phyloP scores from a whole-genome alignment of 2,888 invertebrate species.

The Chromoteleia sp. region DNA sequence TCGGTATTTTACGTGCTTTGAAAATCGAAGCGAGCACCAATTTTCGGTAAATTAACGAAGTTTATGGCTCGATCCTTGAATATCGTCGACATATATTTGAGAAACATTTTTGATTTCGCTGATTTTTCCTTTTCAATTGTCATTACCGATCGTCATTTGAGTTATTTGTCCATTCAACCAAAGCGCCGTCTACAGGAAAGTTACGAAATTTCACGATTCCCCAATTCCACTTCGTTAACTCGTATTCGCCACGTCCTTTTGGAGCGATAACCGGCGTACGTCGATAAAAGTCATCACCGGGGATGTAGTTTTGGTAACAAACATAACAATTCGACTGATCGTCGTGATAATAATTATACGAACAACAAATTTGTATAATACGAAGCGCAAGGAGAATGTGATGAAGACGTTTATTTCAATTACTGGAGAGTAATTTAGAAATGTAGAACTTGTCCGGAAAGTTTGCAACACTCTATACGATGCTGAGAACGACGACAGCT shows the following conservation, averaged over 20 bases:
- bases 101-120: too few species aligned
- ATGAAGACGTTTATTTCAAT: constrained; percentile 66
- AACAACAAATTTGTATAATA: constrained; percentile 48
- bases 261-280: not conserved
- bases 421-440: constrained; percentile 64
- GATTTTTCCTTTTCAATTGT: too few species aligned
- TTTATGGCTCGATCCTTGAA: too few species aligned
- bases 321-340: constrained; percentile 19
- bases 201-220: not conserved
- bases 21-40: too few species aligned
- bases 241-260: not conserved
- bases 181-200: constrained; percentile 3
- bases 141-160: too few species aligned
- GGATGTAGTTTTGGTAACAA: not conserved
- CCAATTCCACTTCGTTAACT: not conserved
- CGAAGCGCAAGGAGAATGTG: constrained; percentile 36
- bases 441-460: constrained; percentile 66
- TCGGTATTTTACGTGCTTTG: too few species aligned
- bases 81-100: too few species aligned
- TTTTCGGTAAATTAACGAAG: too few species aligned
- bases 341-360: constrained; percentile 30
- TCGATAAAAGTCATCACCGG: not conserved
- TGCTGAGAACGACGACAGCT: constrained; percentile 68
- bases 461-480: constrained; percentile 62
- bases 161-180: too few species aligned